These are phyloP conservation scores for Zhengitettix transpicula DNA, from an alignment of 2,888 invertebrate species.

Conservation along the genomic window DNA sequence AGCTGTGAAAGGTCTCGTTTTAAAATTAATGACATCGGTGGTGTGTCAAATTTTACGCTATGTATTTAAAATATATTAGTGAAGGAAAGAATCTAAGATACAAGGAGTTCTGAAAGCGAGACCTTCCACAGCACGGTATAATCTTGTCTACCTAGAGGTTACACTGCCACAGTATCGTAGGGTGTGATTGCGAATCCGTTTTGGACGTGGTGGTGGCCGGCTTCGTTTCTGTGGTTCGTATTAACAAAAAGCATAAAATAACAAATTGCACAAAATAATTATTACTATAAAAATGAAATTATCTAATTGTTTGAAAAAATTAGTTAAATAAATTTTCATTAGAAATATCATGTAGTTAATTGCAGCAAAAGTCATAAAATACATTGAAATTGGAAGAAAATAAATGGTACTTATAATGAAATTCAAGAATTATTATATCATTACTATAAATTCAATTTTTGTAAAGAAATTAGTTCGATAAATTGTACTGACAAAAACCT, in stretches of 20 bases:
- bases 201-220: conserved; percentile 63
- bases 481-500: no score
- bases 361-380: neutral
- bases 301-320: neutral
- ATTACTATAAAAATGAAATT: neutral
- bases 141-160: conserved; percentile 47
- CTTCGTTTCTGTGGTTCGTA: conserved; percentile 79
- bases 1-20: no score
- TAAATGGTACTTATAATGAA: neutral
- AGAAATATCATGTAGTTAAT: neutral
- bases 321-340: neutral
- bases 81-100: neutral
- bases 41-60: neutral
- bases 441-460: no score
- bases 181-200: conserved; percentile 76
- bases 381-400: neutral
- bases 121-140: neutral
- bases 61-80: neutral
- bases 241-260: conserved; percentile 4
- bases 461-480: neutral
- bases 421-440: neutral
- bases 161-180: conserved; percentile 98
- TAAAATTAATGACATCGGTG: no score
- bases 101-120: neutral
- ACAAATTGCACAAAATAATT: neutral